phyloP scores from a whole-genome alignment of 2,888 invertebrate genomes.

The Agriopis aurantiaria region DNA sequence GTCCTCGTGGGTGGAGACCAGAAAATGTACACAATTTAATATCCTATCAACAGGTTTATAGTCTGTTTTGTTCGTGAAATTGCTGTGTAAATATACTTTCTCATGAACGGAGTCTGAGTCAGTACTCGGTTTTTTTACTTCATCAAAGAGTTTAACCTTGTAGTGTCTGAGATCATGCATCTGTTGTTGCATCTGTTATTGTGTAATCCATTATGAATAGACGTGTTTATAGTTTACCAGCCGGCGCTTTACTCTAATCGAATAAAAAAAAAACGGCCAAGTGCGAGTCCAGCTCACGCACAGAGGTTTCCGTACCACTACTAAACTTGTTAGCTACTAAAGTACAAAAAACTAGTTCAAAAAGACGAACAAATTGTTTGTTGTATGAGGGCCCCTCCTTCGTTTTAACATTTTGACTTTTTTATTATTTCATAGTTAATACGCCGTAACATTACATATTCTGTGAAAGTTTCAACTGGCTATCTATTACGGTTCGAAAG shows the following conservation, averaged over 20 bases:
- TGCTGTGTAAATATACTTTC: conserved; percentile 50
- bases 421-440: too few relatives aligned
- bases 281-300: too few relatives aligned
- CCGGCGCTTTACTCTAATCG: conserved; percentile 9
- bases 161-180: conserved; percentile 34
- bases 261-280: too few relatives aligned
- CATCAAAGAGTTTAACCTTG: conserved; percentile 31
- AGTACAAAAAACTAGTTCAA: too few relatives aligned
- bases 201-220: conserved; percentile 28
- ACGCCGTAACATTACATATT: too few relatives aligned
- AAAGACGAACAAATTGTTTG: too few relatives aligned
- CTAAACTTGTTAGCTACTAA: too few relatives aligned
- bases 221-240: conserved; percentile 20
- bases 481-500: too few relatives aligned
- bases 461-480: too few relatives aligned
- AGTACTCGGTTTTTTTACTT: conserved; percentile 19
- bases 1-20: conserved; percentile 71
- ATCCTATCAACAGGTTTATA: conserved; percentile 68
- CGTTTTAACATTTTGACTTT: too few relatives aligned
- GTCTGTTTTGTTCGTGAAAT: conserved; percentile 54
- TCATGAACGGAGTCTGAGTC: conserved; percentile 33
- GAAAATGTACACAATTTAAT: conserved; percentile 63
- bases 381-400: too few relatives aligned
- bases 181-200: conserved; percentile 36
- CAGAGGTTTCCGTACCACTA: too few relatives aligned